These are phyloP conservation scores for Drosophila ananassae DNA, from an alignment of 1,140 invertebrate species.

Conservation along the genomic window DNA sequence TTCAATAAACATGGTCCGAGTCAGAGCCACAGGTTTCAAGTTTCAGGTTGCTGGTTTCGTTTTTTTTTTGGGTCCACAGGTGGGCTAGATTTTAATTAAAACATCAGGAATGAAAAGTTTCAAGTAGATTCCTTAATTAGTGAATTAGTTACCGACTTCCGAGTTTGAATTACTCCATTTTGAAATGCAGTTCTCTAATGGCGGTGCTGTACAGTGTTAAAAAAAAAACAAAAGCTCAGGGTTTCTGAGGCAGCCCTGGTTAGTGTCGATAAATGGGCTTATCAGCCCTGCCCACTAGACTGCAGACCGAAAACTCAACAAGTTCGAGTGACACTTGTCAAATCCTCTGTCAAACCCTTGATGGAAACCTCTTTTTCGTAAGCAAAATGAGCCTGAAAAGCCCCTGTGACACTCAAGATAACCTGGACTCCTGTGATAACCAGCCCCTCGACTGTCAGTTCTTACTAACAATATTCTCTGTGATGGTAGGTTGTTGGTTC, in stretches of 20 bases:
- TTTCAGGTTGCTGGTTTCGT: neutral
- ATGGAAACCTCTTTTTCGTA: neutral
- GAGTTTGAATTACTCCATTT: neutral
- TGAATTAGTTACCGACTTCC: neutral
- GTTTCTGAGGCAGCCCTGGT: neutral
- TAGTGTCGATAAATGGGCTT: neutral
- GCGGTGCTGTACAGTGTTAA: neutral
- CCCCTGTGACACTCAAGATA: neutral
- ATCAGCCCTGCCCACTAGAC: neutral
- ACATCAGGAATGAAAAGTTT: neutral
- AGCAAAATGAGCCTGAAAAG: conserved; percentile 2
- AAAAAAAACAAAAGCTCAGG: neutral
- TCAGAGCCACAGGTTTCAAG: neutral
- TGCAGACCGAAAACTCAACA: neutral
- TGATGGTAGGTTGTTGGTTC: neutral
- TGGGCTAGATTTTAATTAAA: neutral
- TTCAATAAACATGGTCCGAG: conserved; percentile 1
- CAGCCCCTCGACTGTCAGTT: conserved; percentile 57
- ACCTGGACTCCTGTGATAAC: neutral
- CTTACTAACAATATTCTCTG: neutral
- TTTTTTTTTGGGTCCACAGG: neutral
- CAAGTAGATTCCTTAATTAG: neutral
- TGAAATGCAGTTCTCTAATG: neutral
- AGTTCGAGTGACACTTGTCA: neutral
- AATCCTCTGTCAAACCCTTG: neutral